Conservation (phyloP, 2,113 vertebrate species). For the Pseudorectes ferrugineus region DNA sequence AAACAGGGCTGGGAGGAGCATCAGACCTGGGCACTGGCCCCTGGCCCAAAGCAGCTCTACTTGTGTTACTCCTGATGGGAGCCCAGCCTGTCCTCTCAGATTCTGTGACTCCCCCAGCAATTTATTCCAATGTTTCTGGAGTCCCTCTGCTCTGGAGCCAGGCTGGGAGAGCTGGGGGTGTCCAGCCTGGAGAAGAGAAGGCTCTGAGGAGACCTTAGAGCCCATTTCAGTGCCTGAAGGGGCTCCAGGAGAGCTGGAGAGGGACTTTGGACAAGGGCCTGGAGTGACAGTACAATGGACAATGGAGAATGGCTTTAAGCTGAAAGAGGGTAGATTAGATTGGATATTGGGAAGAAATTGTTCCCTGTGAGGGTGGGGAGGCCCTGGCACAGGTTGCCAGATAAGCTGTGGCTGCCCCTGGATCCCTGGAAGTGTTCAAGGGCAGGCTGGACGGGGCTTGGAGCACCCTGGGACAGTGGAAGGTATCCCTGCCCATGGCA, state of each 20-base stretch:
- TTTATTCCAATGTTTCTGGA: neutral
- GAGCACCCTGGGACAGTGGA: rapidly evolving
- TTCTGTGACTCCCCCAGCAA: neutral
- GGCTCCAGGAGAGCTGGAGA: neutral
- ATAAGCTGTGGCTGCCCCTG: neutral
- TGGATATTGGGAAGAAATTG: neutral
- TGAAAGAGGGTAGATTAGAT: neutral
- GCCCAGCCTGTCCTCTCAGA: neutral
- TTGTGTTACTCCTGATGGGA: neutral
- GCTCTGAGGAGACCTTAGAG: neutral
- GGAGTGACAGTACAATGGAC: neutral
- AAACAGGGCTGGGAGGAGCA: neutral
- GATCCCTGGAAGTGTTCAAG: neutral
- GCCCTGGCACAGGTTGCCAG: neutral
- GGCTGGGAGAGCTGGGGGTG: neutral
- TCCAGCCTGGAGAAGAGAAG: neutral
- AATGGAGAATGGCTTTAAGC: neutral
- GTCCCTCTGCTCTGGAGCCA: neutral
- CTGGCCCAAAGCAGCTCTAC: neutral
- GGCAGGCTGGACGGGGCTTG: neutral
- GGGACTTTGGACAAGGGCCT: neutral
- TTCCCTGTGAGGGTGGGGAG: neutral
- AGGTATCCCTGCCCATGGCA: neutral
- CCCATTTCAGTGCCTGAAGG: neutral
- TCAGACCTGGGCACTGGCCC: neutral